Conservation (phyloP, 2,888 invertebrate species). For the Drosophila fulvimacula region DNA sequence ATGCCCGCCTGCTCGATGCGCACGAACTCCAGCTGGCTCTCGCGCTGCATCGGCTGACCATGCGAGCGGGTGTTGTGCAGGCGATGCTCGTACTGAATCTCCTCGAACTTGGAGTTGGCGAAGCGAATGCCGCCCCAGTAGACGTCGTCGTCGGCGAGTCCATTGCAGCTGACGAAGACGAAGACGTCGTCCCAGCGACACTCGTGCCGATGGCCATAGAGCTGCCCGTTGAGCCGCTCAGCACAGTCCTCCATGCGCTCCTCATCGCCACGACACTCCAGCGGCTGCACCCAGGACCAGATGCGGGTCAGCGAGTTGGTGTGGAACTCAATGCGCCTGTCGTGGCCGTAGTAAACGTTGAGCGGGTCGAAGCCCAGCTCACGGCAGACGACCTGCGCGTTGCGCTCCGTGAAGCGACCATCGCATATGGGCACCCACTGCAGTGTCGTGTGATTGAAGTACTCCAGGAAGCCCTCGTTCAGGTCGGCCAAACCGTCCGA, state of each 20-base stretch:
- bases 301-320: slow-evolving; percentile 94
- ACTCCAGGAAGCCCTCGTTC: slow-evolving; percentile 95
- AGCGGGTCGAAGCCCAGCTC: slow-evolving; percentile 95
- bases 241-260: slow-evolving; percentile 92
- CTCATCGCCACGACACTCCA: slow-evolving; percentile 93
- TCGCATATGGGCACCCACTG: slow-evolving; percentile 99
- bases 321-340: slow-evolving; percentile 94
- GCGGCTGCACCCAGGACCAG: slow-evolving; percentile 97
- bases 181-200: slow-evolving; percentile 96
- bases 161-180: slow-evolving; percentile 96
- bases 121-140: slow-evolving; percentile 99
- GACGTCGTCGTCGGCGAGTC: slow-evolving; percentile 87
- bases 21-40: slow-evolving; percentile 92
- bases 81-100: slow-evolving; percentile 91
- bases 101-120: slow-evolving; percentile 95
- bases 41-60: slow-evolving; percentile 88
- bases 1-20: slow-evolving; percentile 97
- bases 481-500: slow-evolving; percentile 82
- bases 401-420: slow-evolving; percentile 96
- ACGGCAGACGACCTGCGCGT: slow-evolving; percentile 97
- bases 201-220: slow-evolving; percentile 92
- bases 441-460: slow-evolving; percentile 96
- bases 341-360: slow-evolving; percentile 94
- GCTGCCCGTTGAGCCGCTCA: slow-evolving; percentile 94
- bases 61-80: slow-evolving; percentile 93